Conservation (phyloP, 2,888 invertebrate genomes). For the Melipona beecheii region DNA sequence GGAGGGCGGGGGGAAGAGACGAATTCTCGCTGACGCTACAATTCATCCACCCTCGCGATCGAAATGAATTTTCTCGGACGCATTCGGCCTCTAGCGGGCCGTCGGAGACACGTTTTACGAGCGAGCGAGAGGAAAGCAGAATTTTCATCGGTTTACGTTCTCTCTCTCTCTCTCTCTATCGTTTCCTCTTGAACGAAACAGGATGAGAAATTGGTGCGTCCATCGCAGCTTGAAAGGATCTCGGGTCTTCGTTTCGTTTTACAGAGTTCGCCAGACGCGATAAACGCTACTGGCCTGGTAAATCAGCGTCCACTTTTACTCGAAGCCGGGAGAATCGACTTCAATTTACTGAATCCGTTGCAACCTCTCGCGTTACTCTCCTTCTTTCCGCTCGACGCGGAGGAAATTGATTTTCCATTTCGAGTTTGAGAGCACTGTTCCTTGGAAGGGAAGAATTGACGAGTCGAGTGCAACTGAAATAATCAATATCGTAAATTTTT, state of each 20-base stretch:
- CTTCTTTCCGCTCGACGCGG: no score
- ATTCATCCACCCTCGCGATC: slow-evolving; percentile 27
- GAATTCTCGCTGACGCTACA: slow-evolving; percentile 9
- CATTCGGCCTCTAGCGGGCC: slow-evolving; percentile 30
- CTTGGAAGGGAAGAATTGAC: no score
- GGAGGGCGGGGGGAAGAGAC: background rate
- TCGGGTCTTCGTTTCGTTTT: slow-evolving; percentile 9
- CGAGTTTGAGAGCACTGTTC: background rate
- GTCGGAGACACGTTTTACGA: slow-evolving; percentile 14
- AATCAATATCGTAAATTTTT: no score
- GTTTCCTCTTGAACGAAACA: background rate
- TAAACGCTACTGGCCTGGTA: slow-evolving; percentile 22
- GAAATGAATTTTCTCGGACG: slow-evolving; percentile 36
- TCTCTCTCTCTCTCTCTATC: background rate
- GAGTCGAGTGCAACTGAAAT: background rate
- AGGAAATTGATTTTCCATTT: slow-evolving; percentile 5
- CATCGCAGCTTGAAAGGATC: slow-evolving; percentile 9
- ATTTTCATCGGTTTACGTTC: slow-evolving; percentile 18
- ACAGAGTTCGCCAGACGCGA: slow-evolving; percentile 5
- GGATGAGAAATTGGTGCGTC: slow-evolving; percentile 15
- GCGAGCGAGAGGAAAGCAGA: slow-evolving; percentile 8
- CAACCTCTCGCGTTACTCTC: slow-evolving; percentile 17
- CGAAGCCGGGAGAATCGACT: background rate
- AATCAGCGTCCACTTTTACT: slow-evolving; percentile 21
- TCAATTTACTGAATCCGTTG: background rate